phyloP scores from a whole-genome alignment of 1,140 invertebrate species.

The Drosophila ironensis region DNA sequence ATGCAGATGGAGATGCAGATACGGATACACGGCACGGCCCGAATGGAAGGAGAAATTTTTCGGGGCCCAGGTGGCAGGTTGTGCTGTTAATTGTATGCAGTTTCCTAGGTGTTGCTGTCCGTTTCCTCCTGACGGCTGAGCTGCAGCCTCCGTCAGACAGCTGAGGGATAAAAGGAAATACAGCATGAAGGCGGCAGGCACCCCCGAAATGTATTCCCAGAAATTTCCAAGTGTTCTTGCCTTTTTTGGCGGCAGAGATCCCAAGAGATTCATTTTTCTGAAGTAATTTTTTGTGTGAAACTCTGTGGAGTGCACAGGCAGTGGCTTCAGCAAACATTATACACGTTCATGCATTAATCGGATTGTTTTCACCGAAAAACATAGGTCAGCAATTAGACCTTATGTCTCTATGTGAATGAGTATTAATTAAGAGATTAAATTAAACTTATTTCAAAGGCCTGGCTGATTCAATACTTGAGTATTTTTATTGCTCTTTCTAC shows the following conservation, averaged over 20 bases:
- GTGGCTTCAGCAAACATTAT: not conserved
- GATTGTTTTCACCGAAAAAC: constrained; percentile 27
- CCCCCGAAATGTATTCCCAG: constrained; percentile 7
- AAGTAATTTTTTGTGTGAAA: constrained; percentile 35
- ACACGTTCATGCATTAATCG: constrained; percentile 35
- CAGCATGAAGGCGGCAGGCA: not conserved
- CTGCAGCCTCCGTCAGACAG: constrained; percentile 23
- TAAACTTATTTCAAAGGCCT: too few species aligned
- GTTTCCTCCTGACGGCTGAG: constrained; percentile 26
- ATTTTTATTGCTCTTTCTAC: too few species aligned
- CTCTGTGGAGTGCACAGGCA: not conserved
- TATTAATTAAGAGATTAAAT: too few species aligned
- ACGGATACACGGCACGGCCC: not conserved
- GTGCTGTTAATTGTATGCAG: constrained; percentile 70
- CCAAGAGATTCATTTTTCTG: constrained; percentile 33
- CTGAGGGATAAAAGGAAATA: constrained; percentile 8
- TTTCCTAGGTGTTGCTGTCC: constrained; percentile 57
- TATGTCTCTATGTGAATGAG: not conserved
- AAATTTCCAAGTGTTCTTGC: constrained; percentile 26
- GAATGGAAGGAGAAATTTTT: not conserved
- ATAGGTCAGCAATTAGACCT: constrained; percentile 26
- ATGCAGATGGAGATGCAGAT: constrained; percentile 14
- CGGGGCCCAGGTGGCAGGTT: not conserved
- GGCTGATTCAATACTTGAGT: too few species aligned
- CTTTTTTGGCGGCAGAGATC: not conserved